Conservation (phyloP, 2,888 invertebrate genomes). For the Encarsia formosa region DNA sequence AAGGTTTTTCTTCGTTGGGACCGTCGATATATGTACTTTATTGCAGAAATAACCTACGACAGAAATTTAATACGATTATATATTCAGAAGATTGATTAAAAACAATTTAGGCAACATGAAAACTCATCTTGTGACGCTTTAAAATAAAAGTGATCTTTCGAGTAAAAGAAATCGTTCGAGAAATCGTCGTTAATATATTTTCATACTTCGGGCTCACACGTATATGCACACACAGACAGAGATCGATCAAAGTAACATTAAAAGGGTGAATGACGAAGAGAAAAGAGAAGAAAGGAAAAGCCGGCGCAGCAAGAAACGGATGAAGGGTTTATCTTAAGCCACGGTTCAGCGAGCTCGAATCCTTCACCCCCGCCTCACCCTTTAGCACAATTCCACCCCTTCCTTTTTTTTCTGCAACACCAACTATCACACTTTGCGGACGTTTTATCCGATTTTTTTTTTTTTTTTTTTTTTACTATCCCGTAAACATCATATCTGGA, state of each 20-base stretch:
- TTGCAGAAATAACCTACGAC: no score
- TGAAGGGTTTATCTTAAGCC: constrained; percentile 51
- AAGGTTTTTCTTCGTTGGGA: no score
- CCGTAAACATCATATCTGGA: background rate
- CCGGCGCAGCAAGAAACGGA: constrained; percentile 43
- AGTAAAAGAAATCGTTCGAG: no score
- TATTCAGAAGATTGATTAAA: no score
- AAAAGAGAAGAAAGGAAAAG: constrained; percentile 4
- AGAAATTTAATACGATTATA: no score
- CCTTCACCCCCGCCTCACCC: constrained; percentile 18
- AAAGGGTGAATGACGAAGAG: constrained; percentile 8
- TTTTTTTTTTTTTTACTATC: background rate
- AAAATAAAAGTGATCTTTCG: no score
- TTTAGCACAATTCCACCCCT: constrained; percentile 31
- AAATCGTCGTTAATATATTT: no score
- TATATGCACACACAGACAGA: background rate
- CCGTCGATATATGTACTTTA: no score
- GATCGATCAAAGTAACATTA: constrained; percentile 19
- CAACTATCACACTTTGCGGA: constrained; percentile 46
- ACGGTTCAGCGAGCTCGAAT: constrained; percentile 45
- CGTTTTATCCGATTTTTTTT: constrained; percentile 38
- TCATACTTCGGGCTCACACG: no score
- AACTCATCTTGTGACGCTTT: no score
- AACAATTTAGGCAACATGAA: no score
- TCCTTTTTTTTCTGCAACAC: constrained; percentile 35